Evolutionary conservation across 2,113 vertebrate species (phyloP), one percentile per base, ranked within the genome.

Genomic region (Halichoeres trimaculatus): DNA sequence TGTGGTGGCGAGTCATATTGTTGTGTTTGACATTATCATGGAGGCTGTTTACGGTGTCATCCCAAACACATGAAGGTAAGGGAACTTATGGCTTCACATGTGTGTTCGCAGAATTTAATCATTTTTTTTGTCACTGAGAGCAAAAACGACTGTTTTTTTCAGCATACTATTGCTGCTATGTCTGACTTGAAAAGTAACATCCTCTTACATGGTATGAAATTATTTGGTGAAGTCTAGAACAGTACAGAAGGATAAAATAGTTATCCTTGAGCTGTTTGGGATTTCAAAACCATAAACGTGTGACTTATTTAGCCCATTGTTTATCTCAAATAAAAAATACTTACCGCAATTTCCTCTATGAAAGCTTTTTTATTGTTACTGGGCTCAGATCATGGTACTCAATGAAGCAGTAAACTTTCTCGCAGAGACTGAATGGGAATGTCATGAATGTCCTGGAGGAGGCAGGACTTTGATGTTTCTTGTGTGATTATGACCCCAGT

Each of bases 11-110:
- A 79, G 70, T 90, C 60, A 35, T n/a, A n/a, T 68, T 84, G 8
- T 20, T 88, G 43, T 84, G 74, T 62, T 36, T 88, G 40, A 54
- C 73, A 24, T 70, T 93, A 35, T 66, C 66, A 5, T 86, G 87
- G 56, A 67, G 64, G 54, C 65, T 83, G 2, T 81, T 71, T 22
- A 41, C 75, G 23, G 55, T 76, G 23, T 59, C 61, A 52, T 24
- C 77, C 2, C 91, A 91, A 83, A 85, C 87, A 2, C 90, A 93
- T 36, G 91, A 94, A 91, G 93, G 94, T 95, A 87, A 23, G 80
- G 17, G 3, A 14, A 48, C 17, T 52, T 43, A 16, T 22, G 3
- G 11, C 45, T 60, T 38, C 1, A 47, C 17, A n/a, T 30, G 10
- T 54, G 2, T 23, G 9, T 8, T 2, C 8, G 68, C 53, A 45